Evolutionary conservation across 2,113 vertebrate genomes (phyloP), one percentile per base, ranked within the genome.

Genomic region (Passer domesticus): DNA sequence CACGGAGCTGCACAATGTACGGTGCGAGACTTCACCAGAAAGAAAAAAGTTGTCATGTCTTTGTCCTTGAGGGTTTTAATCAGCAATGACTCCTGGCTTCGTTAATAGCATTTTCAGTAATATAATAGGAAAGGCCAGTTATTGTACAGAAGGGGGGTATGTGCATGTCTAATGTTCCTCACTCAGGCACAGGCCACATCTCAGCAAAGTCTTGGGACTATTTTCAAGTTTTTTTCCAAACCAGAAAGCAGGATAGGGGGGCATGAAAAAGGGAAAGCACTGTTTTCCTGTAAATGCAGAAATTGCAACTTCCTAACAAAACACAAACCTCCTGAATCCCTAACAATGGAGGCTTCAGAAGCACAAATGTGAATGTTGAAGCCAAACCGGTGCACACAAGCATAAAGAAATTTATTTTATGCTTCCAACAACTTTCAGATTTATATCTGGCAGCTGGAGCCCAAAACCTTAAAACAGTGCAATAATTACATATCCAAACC

Each of bases 21-120:
- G 30, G 44, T 1, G 5, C 19, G 68, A 96, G 82, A 37, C 83
- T 94, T 80, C 59, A 19, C 31, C 14, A 13, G 9, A 72, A 84
- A 94, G 88, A 35, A 87, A 87, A 91, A 95, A 94, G 92, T 97
- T 96, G 94, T 95, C 83, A 55, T 64, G 80, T 89, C 94, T 94
- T 96, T 85, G 96, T 97, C 98, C 97, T 97, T 98, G 95, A 97
- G 97, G 96, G 97, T 96, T 98, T 98, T 98, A 98, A 98, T 98
- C 97, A 94, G 96, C 44, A 25, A 70, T 58, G 89, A 93, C 90
- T 97, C 95, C 96, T 78, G 83, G 69, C 94, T 85, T 27, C 3
- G 22, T 91, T 96, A 96, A 95, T 97, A 97, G 77, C 77, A 52
- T 85, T 81, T 86, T 83, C 92, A 76, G 50, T 49, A 90, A 89